A percentile compares a stretch with the other conserved stretches of the same genome.
These are phyloP conservation scores for Diorhabda carinulata DNA, from an alignment of 1,140 invertebrate genomes.

Conservation along the genomic window DNA sequence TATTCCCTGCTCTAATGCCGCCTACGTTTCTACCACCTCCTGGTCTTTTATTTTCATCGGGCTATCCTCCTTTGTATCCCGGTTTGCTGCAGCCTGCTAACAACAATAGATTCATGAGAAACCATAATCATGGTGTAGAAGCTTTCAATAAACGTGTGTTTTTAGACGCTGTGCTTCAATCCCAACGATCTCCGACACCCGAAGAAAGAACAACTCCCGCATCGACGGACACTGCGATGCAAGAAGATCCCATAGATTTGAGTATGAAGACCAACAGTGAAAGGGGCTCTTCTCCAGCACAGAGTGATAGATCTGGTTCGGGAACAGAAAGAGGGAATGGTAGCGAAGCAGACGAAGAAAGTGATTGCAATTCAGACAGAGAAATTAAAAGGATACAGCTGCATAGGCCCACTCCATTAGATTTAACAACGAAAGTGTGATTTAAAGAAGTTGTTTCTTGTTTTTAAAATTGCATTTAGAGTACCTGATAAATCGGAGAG, in stretches of 20 bases:
- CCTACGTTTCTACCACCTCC: conserved; percentile 63
- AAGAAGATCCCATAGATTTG: conserved; percentile 74
- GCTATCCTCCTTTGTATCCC: conserved; percentile 59
- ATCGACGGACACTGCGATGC: conserved; percentile 45
- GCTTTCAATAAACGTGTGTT: conserved; percentile 65
- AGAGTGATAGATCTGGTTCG: conserved; percentile 52
- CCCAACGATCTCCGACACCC: conserved; percentile 54
- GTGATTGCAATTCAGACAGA: conserved; percentile 51
- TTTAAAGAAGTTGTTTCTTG: neutral
- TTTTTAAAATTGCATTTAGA: neutral
- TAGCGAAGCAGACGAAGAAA: conserved; percentile 54
- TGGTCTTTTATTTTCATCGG: conserved; percentile 61
- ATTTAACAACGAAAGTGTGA: conserved; percentile 56
- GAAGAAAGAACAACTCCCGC: conserved; percentile 47
- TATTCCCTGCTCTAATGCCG: conserved; percentile 57
- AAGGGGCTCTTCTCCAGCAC: conserved; percentile 49
- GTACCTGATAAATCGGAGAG: conserved; percentile 9
- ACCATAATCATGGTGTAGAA: conserved; percentile 51
- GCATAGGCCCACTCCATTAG: conserved; percentile 58
- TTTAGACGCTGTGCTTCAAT: conserved; percentile 67
- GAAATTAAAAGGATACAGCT: conserved; percentile 53
- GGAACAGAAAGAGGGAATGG: conserved; percentile 52
- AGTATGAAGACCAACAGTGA: conserved; percentile 62
- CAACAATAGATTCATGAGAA: conserved; percentile 55
- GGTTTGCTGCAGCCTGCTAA: conserved; percentile 56